A percentile compares a stretch with the other conserved stretches of the same genome.
Conservation (phyloP, 2,113 vertebrate genomes). For the Tursiops truncatus region DNA sequence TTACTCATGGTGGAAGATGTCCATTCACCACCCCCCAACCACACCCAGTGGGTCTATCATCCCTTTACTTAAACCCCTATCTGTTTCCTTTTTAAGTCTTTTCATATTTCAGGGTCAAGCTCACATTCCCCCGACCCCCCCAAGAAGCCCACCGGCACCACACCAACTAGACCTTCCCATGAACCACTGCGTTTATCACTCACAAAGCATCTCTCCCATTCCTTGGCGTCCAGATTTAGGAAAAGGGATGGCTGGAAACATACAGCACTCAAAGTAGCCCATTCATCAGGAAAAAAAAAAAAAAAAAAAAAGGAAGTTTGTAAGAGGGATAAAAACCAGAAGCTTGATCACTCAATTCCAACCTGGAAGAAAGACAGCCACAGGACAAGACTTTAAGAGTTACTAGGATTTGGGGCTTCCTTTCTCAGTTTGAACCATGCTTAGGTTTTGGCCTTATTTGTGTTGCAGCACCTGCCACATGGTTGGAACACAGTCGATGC, state of each 20-base stretch:
- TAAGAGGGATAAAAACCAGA: background rate
- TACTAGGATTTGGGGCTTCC: background rate
- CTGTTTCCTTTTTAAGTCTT: background rate
- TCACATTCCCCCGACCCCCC: background rate
- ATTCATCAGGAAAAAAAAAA: background rate
- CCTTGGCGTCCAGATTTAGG: background rate
- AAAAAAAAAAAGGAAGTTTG: background rate
- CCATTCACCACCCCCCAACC: background rate
- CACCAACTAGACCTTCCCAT: background rate
- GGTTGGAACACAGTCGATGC: background rate
- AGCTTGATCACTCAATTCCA: background rate
- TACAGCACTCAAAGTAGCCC: background rate
- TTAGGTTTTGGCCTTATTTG: background rate
- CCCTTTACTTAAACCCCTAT: background rate
- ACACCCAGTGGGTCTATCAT: background rate
- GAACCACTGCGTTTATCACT: background rate
- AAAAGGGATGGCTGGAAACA: background rate
- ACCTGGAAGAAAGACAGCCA: background rate
- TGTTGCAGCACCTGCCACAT: background rate
- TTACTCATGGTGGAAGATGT: background rate
- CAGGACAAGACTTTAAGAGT: background rate
- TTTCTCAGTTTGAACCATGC: background rate
- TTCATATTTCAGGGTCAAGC: background rate
- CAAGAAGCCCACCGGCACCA: background rate
- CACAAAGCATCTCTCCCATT: background rate